Percentiles rank a stretch among this genome's conserved stretches.
Evolutionary conservation across 2,888 invertebrate species (phyloP).

Genomic region (Acanthoscelides obtectus): DNA sequence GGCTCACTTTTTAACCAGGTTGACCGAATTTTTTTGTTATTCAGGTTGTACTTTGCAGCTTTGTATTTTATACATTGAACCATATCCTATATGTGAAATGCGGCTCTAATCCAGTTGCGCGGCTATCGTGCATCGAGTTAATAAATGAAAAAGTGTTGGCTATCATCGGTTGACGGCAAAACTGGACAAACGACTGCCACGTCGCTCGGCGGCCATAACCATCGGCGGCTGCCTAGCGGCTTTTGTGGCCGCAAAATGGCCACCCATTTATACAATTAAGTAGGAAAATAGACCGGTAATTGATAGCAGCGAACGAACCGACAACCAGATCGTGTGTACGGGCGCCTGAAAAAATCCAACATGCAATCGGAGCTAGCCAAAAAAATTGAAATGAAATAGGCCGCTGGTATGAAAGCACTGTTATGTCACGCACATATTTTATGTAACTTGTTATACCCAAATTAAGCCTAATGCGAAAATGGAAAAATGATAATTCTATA

Average conservation of each 20-base stretch:
- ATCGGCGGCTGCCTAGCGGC: not conserved
- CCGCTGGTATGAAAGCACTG: too few species aligned
- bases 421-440: too few species aligned
- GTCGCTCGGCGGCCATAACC: not conserved
- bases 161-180: not conserved
- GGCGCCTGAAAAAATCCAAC: not conserved
- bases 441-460: too few species aligned
- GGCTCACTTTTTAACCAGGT: too few species aligned
- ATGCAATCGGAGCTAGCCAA: not conserved
- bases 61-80: too few species aligned
- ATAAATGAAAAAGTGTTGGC: not conserved
- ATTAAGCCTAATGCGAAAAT: too few species aligned
- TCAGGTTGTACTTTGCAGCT: too few species aligned
- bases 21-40: too few species aligned
- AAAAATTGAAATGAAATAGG: too few species aligned
- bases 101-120: not conserved
- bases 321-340: not conserved
- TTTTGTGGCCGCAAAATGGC: not conserved
- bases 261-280: not conserved
- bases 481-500: too few species aligned
- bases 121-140: not conserved
- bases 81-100: not conserved
- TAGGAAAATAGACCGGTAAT: not conserved
- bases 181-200: not conserved
- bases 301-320: not conserved